Percentiles rank a stretch among this genome's conserved stretches.
Evolutionary conservation across 2,797 vertebrate species (phyloP).

Genomic region (Crocodylus rhombifer): DNA sequence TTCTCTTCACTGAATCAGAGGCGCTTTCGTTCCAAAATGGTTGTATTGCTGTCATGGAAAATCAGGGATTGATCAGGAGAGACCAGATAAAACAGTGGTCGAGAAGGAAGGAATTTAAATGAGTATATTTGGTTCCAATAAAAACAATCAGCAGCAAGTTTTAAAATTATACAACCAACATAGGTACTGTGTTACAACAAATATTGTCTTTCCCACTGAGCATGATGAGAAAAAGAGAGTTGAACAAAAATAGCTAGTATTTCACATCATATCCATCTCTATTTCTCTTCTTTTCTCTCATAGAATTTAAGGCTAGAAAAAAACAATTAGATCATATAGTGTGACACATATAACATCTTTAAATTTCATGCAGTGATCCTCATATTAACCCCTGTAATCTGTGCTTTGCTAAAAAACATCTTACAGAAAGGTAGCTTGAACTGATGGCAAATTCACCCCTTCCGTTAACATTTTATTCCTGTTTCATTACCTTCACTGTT

Average conservation of each 20-base stretch:
- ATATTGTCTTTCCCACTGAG: neutral
- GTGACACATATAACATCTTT: neutral
- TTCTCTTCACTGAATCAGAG: neutral
- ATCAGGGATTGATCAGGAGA: neutral
- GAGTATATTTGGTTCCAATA: neutral
- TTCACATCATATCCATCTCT: neutral
- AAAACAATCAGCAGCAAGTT: neutral
- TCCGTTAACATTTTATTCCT: neutral
- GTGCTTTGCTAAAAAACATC: neutral
- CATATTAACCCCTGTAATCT: neutral
- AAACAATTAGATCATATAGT: neutral
- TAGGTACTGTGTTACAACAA: neutral
- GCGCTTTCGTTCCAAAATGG: constrained; percentile 15
- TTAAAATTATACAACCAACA: neutral
- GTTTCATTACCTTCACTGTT: neutral
- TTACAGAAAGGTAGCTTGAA: constrained; percentile 12
- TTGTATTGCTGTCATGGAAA: neutral
- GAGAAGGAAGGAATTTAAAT: neutral
- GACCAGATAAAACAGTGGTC: neutral
- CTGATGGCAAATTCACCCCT: neutral
- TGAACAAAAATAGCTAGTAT: neutral
- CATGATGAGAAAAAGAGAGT: neutral
- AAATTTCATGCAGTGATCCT: neutral
- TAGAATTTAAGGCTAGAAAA: constrained; percentile 23
- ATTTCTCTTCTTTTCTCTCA: neutral